A percentile compares a stretch with the other conserved stretches of the same genome.
phyloP scores from a whole-genome alignment of 2,113 vertebrate species.

The Phalacrocorax pelagicus region DNA sequence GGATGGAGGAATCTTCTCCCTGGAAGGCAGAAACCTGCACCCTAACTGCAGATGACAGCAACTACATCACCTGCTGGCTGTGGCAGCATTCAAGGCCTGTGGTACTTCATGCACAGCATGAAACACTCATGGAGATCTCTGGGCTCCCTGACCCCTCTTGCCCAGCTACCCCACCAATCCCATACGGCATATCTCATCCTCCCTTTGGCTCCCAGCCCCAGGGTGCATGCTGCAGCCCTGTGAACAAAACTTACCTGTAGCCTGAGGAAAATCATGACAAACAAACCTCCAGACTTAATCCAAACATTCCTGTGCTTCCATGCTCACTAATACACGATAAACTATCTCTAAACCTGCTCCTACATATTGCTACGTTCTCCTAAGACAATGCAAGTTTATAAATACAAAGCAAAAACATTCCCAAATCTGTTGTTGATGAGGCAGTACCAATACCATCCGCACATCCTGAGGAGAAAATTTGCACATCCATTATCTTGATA shows the following conservation, averaged over 20 bases:
- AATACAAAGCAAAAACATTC: neutral
- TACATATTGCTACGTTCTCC: accelerated
- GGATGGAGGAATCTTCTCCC: neutral
- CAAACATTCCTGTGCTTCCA: neutral
- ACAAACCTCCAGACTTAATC: neutral
- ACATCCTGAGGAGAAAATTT: neutral
- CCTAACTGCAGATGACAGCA: neutral
- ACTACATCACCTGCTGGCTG: accelerated
- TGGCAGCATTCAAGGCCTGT: neutral
- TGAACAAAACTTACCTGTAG: neutral
- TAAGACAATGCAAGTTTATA: neutral
- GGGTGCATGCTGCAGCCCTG: neutral
- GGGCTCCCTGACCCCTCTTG: neutral
- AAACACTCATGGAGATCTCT: neutral
- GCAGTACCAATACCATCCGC: neutral
- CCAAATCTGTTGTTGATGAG: neutral
- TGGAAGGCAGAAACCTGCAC: neutral
- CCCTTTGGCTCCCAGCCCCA: neutral
- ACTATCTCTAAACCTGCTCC: neutral
- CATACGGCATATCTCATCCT: neutral
- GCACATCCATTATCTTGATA: neutral
- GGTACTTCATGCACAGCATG: neutral
- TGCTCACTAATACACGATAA: neutral
- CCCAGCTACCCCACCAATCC: neutral
- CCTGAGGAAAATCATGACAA: neutral